Percentiles rank a stretch among this genome's conserved stretches.
Evolutionary conservation across 2,888 invertebrate genomes (phyloP).

Genomic region (Stenodera caucasica): DNA sequence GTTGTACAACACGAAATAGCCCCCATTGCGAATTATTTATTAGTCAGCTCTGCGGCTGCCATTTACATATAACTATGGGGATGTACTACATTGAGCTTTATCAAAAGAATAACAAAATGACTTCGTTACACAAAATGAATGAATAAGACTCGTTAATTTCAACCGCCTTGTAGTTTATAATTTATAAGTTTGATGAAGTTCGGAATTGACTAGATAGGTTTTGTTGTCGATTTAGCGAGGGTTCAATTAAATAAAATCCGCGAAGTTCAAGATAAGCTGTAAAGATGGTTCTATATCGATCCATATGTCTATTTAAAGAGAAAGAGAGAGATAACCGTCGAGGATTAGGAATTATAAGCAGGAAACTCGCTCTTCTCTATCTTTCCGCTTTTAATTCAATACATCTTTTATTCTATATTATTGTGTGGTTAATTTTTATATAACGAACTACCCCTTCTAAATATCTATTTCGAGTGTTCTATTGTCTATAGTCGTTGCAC

Average conservation of each 20-base stretch:
- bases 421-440: conserved; percentile 24
- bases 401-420: conserved; percentile 11
- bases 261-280: background rate
- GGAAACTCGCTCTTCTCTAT: background rate
- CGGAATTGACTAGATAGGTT: conserved; percentile 16
- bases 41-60: conserved; percentile 16
- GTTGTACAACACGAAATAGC: conserved; percentile 36
- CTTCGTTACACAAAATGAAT: background rate
- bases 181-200: background rate
- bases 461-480: conserved; percentile 28
- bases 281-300: background rate
- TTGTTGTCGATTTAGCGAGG: conserved; percentile 2
- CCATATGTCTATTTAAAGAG: background rate
- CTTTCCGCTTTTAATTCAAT: background rate
- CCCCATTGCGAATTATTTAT: conserved; percentile 35
- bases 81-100: conserved; percentile 7
- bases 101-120: background rate
- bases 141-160: too few species aligned
- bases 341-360: conserved; percentile 1
- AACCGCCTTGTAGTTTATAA: background rate
- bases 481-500: conserved; percentile 40
- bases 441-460: too few species aligned
- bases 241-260: conserved; percentile 19
- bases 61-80: background rate
- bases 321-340: background rate